Base-by-base conservation (phyloP, 2,888 invertebrate species). In the Globia sparganii region DNA sequence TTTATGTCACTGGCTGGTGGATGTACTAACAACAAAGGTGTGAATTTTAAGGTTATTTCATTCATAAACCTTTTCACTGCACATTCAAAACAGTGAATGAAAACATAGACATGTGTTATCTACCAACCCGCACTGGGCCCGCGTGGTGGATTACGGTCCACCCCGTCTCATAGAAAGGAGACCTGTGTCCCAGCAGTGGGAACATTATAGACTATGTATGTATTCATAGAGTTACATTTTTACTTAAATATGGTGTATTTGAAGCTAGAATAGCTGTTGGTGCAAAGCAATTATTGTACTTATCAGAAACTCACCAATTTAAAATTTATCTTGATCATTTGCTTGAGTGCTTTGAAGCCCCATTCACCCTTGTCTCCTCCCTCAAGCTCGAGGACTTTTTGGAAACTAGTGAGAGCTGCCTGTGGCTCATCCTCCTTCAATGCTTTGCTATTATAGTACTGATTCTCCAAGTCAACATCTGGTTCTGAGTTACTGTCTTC, bases 301-400 rank as follows among this genome's bases (percentile, higher is more conserved):
- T 15, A 34, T n/a, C 11, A 37, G 11, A 13, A 88, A 93, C 97
- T 95, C 94, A 99, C 99, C 97, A 99, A 96, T 97, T 99, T 99
- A 94, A 99, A 99, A 94, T 99, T 99, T 81, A 99, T 99, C 97
- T 99, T 99, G 69, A 99, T 99, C 99, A 99, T 99, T 95, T 99
- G 99, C 94, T 99, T 99, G 28, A 99, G 97, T 0, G 99, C 99
- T 94, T 99, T 99, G 94, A 99, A 99, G 0, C 99, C 99, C 99
- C 99, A 99, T 97, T 99, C 99, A 74, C 99, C 99, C 94, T 99
- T 99, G 88, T 99, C 99, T 0, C 99, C 99, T 61, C 98, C 99
- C 96, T 99, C 99, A 81, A 99, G 96, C 92, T 99, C 99, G 85
- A 99, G 96, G 18, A 99, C 99, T 95, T 99, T 98, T 93, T 99